Conservation (phyloP, 2,113 vertebrate genomes). For the human region DNA sequence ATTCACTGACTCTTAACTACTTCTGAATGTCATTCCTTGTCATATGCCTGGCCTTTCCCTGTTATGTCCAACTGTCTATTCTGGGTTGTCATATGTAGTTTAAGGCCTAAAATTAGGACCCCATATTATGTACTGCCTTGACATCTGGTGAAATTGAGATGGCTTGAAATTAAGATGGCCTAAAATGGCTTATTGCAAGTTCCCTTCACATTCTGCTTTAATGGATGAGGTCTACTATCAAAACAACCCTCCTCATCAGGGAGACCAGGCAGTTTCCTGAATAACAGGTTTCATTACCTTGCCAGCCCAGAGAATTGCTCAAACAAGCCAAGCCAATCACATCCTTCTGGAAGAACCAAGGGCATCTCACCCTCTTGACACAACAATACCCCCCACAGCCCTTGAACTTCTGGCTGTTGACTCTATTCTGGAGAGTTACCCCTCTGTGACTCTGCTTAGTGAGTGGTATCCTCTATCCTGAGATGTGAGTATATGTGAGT, state of each 20-base stretch:
- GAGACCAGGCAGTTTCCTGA: not conserved
- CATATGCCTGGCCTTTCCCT: not conserved
- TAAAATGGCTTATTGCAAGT: not conserved
- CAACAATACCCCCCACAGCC: not conserved
- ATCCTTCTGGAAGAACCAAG: not conserved
- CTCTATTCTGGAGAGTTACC: not conserved
- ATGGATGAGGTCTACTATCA: not conserved
- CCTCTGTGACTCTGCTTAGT: fast-evolving
- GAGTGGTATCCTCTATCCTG: not conserved
- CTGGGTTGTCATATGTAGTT: not conserved
- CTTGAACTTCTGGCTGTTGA: not conserved
- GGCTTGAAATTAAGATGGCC: not conserved
- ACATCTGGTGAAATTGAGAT: not conserved
- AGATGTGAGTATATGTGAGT: not conserved
- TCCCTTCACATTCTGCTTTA: not conserved
- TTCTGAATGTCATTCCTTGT: not conserved
- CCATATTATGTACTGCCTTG: not conserved
- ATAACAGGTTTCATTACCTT: not conserved
- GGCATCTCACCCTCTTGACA: not conserved
- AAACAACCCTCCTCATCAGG: not conserved
- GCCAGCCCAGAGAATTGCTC: too few relatives aligned
- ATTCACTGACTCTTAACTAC: not conserved
- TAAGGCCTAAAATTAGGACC: not conserved
- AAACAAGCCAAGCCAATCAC: not conserved
- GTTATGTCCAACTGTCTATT: not conserved